Base-by-base conservation (phyloP, 2,888 invertebrate species). In the Alsophila aescularia region DNA sequence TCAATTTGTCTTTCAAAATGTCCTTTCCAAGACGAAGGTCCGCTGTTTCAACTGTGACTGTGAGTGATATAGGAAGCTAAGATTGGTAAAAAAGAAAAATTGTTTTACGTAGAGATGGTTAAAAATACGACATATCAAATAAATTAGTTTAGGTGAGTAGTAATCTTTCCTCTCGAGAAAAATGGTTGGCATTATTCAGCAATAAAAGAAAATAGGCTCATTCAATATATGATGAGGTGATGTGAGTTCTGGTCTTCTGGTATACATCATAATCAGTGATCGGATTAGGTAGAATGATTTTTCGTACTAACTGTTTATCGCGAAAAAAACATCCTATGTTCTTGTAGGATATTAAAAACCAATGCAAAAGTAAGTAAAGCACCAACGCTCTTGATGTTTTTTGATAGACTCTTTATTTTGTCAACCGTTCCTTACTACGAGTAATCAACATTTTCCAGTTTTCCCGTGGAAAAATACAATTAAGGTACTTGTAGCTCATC, bases 1-100 rank as follows among this genome's bases (percentile, higher is more conserved):
- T 70, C 70, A 71, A n/a, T n/a, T 73, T 76, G 75, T 83, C 79
- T 81, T 76, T 67, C 58, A 60, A 70, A 70, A 65, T 72, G 75
- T 77, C 83, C 66, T 54, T 76, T 78, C 70, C 66, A 48, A 55
- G 75, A 77, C 60, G 64, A 60, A 73, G 75, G 78, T 67, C 63
- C 52, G 53, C 62, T 72, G 77, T 75, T 78, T 77, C 52, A 37
- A 37, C 21, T 55, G 59, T 66, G 64, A 66, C 62, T 64, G 42
- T 64, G 67, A 69, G 59, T 68, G 66, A 66, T 69, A 74, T 69
- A 40, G 6, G 66, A 57, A 54, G 10, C 27, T 21, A 9, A 29
- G 12, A 43, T 43, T 43, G 13, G 15, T 9, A 43, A 43, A 13
- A 18, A 42, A 8, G 21, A 12, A 13, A 43, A 13, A 29, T 32